Evolutionary conservation across 2,113 vertebrate species (phyloP), one percentile per base, ranked within the genome.

Genomic region (Rana temporaria): DNA sequence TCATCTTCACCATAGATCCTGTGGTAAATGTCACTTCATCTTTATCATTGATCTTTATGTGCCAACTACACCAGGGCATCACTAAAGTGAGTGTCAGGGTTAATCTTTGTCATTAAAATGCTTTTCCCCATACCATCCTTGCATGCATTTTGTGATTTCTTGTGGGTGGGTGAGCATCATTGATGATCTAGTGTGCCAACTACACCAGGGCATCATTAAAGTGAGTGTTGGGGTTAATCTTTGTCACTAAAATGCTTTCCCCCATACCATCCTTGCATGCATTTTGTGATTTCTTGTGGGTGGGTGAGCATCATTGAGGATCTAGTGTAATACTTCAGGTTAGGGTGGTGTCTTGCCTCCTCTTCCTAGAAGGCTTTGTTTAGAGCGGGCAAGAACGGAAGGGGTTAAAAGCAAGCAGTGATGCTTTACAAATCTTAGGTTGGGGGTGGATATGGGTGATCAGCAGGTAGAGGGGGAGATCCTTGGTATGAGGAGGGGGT

Each of bases 331-430:
- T 9, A 12, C 32, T 68, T 48, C 3, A 56, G 17, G 16, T 30
- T 72, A 38, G 56, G 72, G 56, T 75, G 56, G 72, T 62, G 56
- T 18, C 56, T 42, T 22, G 19, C 4, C 6, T 1, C 26, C 11
- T 38, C 55, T n/a, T n/a, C n/a, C n/a, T 59, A 18, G 22, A 59
- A 56, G 71, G 71, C 72, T 75, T 75, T 75, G 72, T 75, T 38
- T 34, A 38, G 59, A n/a, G 32, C 20, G 30, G 0, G 30, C 2
- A 8, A 14, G 56, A 20, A 22, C 14, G 17, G 19, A 75, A 19
- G 56, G 32, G 18, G 56, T 75, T 62, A 60, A 60, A 15, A 34
- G 55, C 57, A 73, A 38, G 71, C 71, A 59, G 71, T 19, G 4
- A 59, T 56, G 8, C 12, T 30, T 57, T 57, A 57, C 53, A 72